These are phyloP conservation scores for Trichonephila inaurata DNA, from an alignment of 1,140 invertebrate species.

Conservation along the genomic window DNA sequence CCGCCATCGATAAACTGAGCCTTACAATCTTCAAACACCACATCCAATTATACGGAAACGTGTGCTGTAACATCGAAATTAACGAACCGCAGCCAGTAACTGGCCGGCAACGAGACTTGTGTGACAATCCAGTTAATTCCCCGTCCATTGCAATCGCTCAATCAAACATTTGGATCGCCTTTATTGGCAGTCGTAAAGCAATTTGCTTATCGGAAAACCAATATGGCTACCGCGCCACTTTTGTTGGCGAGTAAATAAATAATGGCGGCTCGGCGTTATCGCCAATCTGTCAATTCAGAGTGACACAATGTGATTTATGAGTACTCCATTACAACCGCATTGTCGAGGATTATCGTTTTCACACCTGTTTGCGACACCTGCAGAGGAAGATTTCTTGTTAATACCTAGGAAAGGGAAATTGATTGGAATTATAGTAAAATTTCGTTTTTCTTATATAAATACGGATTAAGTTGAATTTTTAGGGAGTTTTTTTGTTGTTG, in stretches of 20 bases:
- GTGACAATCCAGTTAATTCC: constrained; percentile 12
- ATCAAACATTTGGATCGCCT: neutral
- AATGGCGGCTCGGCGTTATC: constrained; percentile 32
- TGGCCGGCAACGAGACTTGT: neutral
- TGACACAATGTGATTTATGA: constrained; percentile 37
- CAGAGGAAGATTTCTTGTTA: neutral
- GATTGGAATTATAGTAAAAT: too few species aligned
- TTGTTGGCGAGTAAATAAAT: constrained; percentile 50
- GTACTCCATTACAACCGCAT: constrained; percentile 14
- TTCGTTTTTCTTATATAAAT: too few species aligned
- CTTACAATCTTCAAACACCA: neutral
- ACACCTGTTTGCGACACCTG: constrained; percentile 36
- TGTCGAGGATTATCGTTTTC: constrained; percentile 18
- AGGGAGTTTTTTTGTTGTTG: too few species aligned
- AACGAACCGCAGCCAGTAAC: constrained; percentile 6
- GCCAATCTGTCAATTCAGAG: constrained; percentile 34
- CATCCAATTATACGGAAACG: neutral
- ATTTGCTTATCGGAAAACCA: constrained; percentile 55
- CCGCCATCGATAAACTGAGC: neutral
- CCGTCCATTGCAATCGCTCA: neutral
- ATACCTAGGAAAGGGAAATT: too few species aligned
- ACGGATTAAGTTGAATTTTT: too few species aligned
- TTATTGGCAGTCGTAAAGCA: constrained; percentile 41
- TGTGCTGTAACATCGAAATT: neutral
- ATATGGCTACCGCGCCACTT: constrained; percentile 42